Percentiles rank a stretch among this genome's conserved stretches.
Conservation (phyloP, 2,888 invertebrate species). For the Polyploca ridens region DNA sequence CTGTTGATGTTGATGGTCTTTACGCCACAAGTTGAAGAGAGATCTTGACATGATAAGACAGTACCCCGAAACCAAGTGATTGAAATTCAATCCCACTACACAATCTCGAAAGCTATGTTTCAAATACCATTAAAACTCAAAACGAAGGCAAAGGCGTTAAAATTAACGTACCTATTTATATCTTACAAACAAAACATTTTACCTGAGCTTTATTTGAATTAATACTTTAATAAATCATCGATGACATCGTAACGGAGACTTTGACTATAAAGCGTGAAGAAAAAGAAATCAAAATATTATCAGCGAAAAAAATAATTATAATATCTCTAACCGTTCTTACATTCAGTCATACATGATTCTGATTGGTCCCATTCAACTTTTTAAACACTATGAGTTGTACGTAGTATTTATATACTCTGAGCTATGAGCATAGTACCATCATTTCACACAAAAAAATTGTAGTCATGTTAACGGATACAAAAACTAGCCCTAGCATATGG, state of each 20-base stretch:
- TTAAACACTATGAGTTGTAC: no score
- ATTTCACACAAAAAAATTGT: no score
- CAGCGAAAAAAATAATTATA: no score
- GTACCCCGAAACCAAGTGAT: slow-evolving; percentile 24
- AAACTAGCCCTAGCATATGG: not conserved
- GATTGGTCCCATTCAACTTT: no score
- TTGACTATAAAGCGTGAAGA: no score
- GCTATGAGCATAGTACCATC: no score
- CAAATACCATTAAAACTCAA: slow-evolving; percentile 17
- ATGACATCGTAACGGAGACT: no score
- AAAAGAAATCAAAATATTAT: no score
- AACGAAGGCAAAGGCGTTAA: slow-evolving; percentile 18
- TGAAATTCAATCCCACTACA: slow-evolving; percentile 28
- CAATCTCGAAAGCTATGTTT: slow-evolving; percentile 20
- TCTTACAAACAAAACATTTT: slow-evolving; percentile 11
- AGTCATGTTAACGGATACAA: no score
- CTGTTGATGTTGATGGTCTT: not conserved
- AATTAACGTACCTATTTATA: slow-evolving; percentile 36
- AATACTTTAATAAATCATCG: slow-evolving; percentile 1
- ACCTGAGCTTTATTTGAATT: slow-evolving; percentile 50
- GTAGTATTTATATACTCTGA: no score
- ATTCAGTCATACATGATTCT: no score
- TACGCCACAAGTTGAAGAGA: slow-evolving; percentile 10
- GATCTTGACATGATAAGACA: slow-evolving; percentile 17
- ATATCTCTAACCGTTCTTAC: not conserved